Percentiles rank a stretch among this genome's conserved stretches.
Conservation (phyloP, 2,113 vertebrate genomes). For the Ivindomyrus marchei region DNA sequence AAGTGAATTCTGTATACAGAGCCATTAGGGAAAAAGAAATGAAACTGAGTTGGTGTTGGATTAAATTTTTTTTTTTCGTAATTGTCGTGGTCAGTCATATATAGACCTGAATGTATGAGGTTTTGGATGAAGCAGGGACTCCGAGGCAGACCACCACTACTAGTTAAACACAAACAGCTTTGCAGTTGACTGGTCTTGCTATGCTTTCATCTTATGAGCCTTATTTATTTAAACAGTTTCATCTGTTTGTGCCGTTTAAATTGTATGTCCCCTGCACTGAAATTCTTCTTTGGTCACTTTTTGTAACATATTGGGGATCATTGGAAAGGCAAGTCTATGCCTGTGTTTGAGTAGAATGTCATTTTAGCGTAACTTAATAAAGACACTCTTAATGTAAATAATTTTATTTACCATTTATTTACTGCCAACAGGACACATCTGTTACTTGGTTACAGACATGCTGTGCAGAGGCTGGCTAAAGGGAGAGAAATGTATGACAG, state of each 20-base stretch:
- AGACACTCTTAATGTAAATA: background rate
- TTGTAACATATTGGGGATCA: background rate
- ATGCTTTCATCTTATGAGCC: background rate
- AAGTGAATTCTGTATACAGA: background rate
- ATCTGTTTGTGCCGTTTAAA: background rate
- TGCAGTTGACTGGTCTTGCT: background rate
- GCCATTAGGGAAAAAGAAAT: background rate
- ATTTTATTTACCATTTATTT: background rate
- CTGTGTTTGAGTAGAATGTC: background rate
- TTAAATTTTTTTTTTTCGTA: background rate
- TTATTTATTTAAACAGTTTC: background rate
- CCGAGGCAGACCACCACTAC: background rate
- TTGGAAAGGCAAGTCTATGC: background rate
- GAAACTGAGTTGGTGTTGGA: background rate
- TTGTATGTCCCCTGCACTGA: background rate
- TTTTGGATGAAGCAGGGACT: background rate
- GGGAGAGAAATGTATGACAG: background rate
- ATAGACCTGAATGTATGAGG: background rate
- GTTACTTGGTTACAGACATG: background rate
- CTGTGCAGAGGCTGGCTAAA: background rate
- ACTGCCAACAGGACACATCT: background rate
- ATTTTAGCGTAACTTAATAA: constrained; percentile 1
- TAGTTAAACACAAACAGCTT: background rate
- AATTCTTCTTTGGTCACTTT: background rate
- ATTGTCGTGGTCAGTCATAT: background rate